phyloP scores from a whole-genome alignment of 2,797 vertebrate genomes.

The Peromyscus nudipes region DNA sequence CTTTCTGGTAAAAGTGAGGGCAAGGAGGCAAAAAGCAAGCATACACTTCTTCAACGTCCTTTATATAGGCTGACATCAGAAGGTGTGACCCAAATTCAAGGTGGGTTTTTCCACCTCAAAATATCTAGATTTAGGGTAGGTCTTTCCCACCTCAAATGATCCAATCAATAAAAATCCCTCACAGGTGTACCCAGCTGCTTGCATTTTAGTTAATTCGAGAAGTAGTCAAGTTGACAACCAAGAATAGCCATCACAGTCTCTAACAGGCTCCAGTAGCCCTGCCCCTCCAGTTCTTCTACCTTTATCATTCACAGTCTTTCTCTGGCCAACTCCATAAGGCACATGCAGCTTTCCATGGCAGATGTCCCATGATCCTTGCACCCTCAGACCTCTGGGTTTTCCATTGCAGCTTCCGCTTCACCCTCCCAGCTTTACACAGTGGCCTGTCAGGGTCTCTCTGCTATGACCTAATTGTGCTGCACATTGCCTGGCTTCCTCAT shows the following conservation, averaged over 20 bases:
- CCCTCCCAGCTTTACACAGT: neutral
- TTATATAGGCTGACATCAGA: neutral
- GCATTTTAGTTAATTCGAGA: neutral
- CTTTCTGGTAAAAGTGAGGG: no score
- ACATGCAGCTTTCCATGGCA: neutral
- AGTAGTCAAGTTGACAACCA: neutral
- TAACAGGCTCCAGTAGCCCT: neutral
- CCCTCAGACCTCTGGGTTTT: neutral
- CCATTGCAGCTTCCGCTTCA: no score
- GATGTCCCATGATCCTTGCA: neutral
- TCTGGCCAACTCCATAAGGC: neutral
- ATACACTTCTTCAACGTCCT: neutral
- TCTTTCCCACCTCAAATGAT: neutral
- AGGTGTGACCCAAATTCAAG: neutral
- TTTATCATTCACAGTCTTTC: neutral
- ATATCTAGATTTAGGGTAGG: no score
- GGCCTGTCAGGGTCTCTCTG: neutral
- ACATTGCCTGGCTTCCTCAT: neutral
- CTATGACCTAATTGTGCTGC: neutral
- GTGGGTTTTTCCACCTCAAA: neutral
- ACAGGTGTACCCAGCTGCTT: neutral
- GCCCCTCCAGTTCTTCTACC: neutral
- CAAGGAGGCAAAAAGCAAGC: neutral
- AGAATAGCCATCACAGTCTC: neutral
- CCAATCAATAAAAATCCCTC: neutral